These are phyloP conservation scores for Amblyraja radiata DNA, from an alignment of 2,797 vertebrate genomes.

Conservation along the genomic window DNA sequence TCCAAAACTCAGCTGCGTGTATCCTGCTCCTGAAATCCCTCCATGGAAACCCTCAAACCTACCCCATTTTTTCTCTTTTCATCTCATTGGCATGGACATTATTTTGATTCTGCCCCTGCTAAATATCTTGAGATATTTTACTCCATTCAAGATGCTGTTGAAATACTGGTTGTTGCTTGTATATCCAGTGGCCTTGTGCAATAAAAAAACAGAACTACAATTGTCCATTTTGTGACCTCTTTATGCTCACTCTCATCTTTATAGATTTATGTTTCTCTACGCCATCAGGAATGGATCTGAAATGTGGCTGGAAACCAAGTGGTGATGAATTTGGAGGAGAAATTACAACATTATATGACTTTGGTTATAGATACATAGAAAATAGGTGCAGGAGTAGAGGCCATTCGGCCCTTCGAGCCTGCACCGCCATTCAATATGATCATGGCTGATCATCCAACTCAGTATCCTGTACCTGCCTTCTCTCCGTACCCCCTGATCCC, in stretches of 20 bases:
- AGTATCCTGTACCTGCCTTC: too few species aligned
- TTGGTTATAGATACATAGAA: too few species aligned
- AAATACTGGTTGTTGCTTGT: background rate
- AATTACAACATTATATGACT: too few species aligned
- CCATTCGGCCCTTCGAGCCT: too few species aligned
- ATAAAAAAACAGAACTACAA: background rate
- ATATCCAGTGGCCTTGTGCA: background rate
- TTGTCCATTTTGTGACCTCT: background rate
- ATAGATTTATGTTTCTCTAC: background rate
- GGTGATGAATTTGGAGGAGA: too few species aligned
- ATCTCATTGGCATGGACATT: background rate
- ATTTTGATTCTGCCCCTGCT: background rate
- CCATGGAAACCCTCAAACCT: background rate
- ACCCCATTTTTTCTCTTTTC: background rate
- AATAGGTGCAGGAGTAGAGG: too few species aligned
- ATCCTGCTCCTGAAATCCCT: background rate
- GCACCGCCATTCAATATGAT: too few species aligned
- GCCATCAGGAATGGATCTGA: too few species aligned
- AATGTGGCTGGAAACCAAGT: too few species aligned
- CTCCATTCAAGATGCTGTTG: background rate
- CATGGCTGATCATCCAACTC: too few species aligned
- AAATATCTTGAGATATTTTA: background rate
- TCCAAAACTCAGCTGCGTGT: background rate
- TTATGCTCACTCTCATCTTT: background rate
- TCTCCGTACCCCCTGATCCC: too few species aligned